phyloP scores from a whole-genome alignment of 2,113 vertebrate species.

The Morone saxatilis region DNA sequence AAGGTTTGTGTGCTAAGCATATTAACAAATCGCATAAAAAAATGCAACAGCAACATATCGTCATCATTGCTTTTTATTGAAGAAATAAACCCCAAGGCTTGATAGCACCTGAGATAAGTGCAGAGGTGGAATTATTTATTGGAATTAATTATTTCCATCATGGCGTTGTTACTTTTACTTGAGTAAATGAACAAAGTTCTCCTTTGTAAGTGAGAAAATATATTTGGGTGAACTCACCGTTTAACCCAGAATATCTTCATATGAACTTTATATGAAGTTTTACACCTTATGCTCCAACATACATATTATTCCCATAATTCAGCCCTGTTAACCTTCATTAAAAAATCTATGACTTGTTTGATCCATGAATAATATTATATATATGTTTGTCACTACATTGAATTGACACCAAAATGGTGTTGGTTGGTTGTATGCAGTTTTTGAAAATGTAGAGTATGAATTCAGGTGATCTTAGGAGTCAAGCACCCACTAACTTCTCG shows the following conservation, averaged over 20 bases:
- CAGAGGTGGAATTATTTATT: background rate
- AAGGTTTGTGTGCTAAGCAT: too few relatives aligned
- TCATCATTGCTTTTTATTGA: background rate
- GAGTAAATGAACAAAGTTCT: background rate
- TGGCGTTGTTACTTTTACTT: background rate
- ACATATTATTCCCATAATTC: background rate
- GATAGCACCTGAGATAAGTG: background rate
- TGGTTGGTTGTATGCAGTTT: background rate
- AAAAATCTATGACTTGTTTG: background rate
- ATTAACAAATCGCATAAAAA: background rate
- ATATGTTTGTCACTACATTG: background rate
- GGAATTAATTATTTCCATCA: background rate
- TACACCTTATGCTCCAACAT: background rate
- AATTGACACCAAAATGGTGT: background rate
- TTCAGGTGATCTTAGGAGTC: background rate
- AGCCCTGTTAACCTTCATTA: too few relatives aligned
- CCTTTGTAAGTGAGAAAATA: background rate
- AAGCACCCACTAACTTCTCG: background rate
- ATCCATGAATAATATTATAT: background rate
- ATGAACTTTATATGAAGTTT: background rate
- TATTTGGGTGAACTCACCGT: too few relatives aligned
- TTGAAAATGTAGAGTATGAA: background rate
- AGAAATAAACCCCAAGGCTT: background rate
- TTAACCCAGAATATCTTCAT: background rate
- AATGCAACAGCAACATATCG: background rate